These are phyloP conservation scores for Colletes latitarsis DNA, from an alignment of 1,140 invertebrate genomes.

Conservation along the genomic window DNA sequence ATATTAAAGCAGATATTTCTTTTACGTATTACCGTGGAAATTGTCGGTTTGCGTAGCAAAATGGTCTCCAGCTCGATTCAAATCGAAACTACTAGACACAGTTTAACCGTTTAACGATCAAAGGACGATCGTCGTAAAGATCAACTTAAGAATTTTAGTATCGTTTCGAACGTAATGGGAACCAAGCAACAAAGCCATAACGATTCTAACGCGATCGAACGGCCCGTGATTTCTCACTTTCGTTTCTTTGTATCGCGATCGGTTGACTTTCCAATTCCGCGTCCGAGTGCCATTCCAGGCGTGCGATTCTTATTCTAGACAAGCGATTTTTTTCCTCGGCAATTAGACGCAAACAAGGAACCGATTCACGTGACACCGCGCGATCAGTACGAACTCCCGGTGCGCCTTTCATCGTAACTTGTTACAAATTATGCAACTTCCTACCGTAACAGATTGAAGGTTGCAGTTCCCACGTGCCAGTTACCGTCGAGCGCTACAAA, in stretches of 20 bases:
- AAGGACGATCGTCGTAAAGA: no score
- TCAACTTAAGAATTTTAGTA: no score
- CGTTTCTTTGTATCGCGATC: background rate
- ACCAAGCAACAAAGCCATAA: no score
- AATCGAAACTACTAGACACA: background rate
- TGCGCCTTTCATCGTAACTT: conserved; percentile 58
- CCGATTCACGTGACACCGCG: conserved; percentile 44
- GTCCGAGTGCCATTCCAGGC: conserved; percentile 8
- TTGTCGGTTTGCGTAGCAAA: no score
- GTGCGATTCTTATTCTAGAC: background rate
- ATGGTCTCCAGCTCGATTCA: background rate
- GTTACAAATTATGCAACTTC: conserved; percentile 67
- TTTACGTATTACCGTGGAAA: no score
- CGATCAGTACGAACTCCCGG: background rate
- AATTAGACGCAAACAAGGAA: conserved; percentile 13
- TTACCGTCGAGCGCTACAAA: conserved; percentile 58
- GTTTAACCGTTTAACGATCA: background rate
- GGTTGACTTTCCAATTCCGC: background rate
- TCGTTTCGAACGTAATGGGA: no score
- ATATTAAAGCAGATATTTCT: no score
- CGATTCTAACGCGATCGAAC: background rate
- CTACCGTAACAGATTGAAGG: conserved; percentile 69
- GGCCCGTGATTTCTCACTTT: background rate
- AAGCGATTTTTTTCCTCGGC: background rate
- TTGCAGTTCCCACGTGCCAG: conserved; percentile 66